Conservation (phyloP, 2,113 vertebrate species). For the Propithecus coquereli region DNA sequence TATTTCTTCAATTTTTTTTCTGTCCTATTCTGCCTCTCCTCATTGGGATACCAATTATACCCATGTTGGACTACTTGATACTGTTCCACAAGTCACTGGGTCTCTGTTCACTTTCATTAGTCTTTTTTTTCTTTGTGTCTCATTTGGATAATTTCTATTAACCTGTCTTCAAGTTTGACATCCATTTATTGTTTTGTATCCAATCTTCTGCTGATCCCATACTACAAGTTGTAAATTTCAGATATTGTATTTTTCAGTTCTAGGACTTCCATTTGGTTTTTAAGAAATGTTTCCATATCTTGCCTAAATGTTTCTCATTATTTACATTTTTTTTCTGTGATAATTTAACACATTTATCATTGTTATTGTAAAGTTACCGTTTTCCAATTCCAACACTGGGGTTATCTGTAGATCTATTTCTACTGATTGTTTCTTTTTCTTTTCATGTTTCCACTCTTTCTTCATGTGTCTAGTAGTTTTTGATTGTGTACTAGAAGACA, state of each 20-base stretch:
- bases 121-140: not conserved
- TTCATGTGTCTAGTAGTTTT: not conserved
- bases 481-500: not conserved
- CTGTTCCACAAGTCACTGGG: not conserved
- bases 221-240: not conserved
- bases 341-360: not conserved
- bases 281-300: not conserved
- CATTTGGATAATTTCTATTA: not conserved
- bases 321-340: not conserved
- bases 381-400: not conserved
- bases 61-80: not conserved
- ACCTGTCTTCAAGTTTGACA: not conserved
- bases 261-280: not conserved
- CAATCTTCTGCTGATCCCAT: not conserved
- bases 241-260: not conserved
- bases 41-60: not conserved
- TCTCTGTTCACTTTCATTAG: not conserved
- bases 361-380: not conserved
- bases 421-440: not conserved
- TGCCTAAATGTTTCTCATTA: not conserved
- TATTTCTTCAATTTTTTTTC: not conserved
- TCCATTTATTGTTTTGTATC: not conserved
- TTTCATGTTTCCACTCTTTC: not conserved
- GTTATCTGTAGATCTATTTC: not conserved
- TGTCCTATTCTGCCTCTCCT: not conserved